These are phyloP conservation scores for Neoitamus cyanurus DNA, from an alignment of 2,888 invertebrate species.

Conservation along the genomic window DNA sequence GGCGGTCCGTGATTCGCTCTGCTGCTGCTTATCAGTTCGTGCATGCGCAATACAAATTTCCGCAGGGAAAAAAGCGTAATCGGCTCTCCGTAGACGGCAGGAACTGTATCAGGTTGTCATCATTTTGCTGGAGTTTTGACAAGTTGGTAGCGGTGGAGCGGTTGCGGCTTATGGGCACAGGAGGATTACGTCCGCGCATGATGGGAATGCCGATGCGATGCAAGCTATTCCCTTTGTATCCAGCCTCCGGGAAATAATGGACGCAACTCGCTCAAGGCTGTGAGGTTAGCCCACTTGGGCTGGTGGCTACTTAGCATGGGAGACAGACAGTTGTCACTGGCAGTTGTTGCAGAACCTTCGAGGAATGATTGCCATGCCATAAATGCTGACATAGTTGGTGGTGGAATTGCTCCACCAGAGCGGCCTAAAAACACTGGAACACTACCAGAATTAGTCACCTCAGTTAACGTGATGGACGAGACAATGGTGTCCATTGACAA, in stretches of 20 bases:
- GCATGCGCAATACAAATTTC: conserved; percentile 44
- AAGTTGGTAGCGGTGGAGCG: neutral
- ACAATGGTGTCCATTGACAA: conserved; percentile 46
- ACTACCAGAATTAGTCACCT: conserved; percentile 52
- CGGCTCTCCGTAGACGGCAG: neutral
- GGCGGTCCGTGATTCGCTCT: neutral
- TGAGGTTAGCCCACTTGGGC: neutral
- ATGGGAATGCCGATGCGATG: conserved; percentile 55
- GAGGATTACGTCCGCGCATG: conserved; percentile 52
- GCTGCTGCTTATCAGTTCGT: conserved; percentile 17
- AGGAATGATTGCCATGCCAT: conserved; percentile 28
- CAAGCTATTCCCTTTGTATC: conserved; percentile 27
- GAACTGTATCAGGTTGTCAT: conserved; percentile 45
- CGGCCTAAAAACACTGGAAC: conserved; percentile 23
- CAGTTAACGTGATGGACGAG: conserved; percentile 36
- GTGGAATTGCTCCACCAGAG: neutral
- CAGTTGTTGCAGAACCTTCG: neutral
- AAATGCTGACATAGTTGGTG: conserved; percentile 17
- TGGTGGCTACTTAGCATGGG: neutral
- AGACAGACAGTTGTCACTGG: neutral
- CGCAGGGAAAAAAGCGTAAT: conserved; percentile 22
- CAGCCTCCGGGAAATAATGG: neutral
- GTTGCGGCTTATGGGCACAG: neutral
- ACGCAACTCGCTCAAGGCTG: neutral
- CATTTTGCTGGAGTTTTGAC: conserved; percentile 35